Evolutionary conservation across 2,113 vertebrate genomes (phyloP), one percentile per base, ranked within the genome.

Genomic region (Indicator indicator): DNA sequence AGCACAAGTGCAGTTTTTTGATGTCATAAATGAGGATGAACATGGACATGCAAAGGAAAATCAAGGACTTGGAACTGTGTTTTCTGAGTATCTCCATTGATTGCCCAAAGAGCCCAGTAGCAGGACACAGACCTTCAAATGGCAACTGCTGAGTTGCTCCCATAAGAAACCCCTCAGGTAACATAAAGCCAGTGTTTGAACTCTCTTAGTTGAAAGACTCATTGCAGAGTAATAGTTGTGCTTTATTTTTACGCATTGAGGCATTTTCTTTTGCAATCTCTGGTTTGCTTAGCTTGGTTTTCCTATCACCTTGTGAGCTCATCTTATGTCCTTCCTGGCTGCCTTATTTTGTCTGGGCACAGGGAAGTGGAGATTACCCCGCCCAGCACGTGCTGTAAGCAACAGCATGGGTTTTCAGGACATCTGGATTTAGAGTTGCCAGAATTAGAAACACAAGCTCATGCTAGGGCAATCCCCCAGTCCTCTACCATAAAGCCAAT

Each of bases 371-470:
- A 82, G 92, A 91, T 95, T 94, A 86, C 46, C 23, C 48, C 62
- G 74, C 71, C 24, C 79, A 79, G 70, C 36, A 50, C 24, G 8
- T 2, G 2, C 85, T 74, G 72, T 48, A 89, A 97, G 78, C 93
- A 94, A 48, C 78, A 91, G 93, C 93, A 48, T 33, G 92, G 93
- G 90, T 95, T 95, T 97, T 64, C 86, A 93, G 77, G 74, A 55
- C 88, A 76, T 86, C 83, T 92, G 90, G 94, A 94, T 93, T 96
- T 95, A 95, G 76, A 90, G 88, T 70, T 67, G 76, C 96, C 93
- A 73, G 90, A 96, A 94, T 96, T 97, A 97, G 96, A 93, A 97
- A 92, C 86, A 76, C 10, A 58, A 95, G 79, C 88, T 91, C 89
- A 83, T 21, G 79, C 85, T 67, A 86, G 88, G 89, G 94, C 95